Conservation (phyloP, 1,140 invertebrate species). For the Micrasema minimum region DNA sequence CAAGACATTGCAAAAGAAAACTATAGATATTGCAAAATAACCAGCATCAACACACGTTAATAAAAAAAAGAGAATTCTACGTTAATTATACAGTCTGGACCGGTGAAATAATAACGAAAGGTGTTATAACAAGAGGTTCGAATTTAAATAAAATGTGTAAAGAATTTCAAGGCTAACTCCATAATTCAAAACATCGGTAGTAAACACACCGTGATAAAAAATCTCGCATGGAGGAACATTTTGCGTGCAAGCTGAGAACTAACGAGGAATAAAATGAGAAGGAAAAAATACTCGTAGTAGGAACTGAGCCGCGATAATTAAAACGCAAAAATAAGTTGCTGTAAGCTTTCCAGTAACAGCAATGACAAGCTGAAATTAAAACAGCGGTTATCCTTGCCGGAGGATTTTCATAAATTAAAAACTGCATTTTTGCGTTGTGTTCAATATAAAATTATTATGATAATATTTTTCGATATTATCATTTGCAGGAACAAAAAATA, state of each 20-base stretch:
- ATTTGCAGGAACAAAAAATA: background rate
- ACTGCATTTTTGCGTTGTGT: background rate
- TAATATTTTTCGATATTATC: background rate
- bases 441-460: background rate
- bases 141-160: conserved; percentile 28
- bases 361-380: background rate
- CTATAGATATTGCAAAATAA: too few species aligned
- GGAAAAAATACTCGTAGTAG: too few species aligned
- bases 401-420: background rate
- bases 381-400: conserved; percentile 9
- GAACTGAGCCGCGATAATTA: conserved; percentile 5
- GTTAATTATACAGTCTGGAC: background rate
- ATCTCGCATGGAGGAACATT: background rate
- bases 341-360: background rate
- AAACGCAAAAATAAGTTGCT: background rate
- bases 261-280: too few species aligned
- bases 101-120: background rate
- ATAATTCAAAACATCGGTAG: conserved; percentile 11
- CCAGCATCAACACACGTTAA: too few species aligned
- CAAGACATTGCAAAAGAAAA: too few species aligned
- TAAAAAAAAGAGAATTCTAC: too few species aligned
- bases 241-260: conserved; percentile 6
- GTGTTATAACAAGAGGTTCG: background rate
- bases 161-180: conserved; percentile 30
- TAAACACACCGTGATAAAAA: conserved; percentile 25